phyloP scores from a whole-genome alignment of 2,797 vertebrate species.

The Channa striata region DNA sequence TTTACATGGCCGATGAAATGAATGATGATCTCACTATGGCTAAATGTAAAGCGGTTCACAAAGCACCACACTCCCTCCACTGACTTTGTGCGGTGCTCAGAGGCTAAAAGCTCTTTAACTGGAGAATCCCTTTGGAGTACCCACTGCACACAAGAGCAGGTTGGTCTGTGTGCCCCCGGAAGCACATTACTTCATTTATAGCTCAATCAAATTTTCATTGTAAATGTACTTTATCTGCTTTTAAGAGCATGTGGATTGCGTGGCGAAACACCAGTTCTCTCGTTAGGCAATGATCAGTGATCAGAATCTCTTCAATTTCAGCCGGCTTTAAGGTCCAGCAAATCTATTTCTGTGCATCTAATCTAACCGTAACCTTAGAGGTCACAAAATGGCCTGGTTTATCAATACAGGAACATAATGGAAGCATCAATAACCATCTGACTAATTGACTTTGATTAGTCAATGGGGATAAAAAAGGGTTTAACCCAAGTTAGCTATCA shows the following conservation, averaged over 20 bases:
- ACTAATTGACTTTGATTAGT: slow-evolving; percentile 50
- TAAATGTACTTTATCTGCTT: slow-evolving; percentile 33
- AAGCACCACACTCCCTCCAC: slow-evolving; percentile 9
- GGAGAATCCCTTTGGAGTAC: slow-evolving; percentile 52
- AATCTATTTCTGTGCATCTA: slow-evolving; percentile 58
- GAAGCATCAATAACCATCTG: slow-evolving; percentile 33
- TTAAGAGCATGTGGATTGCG: not conserved
- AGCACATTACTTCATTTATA: slow-evolving; percentile 27
- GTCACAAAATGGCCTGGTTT: slow-evolving; percentile 32
- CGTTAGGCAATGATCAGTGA: slow-evolving; percentile 25
- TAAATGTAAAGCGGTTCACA: not conserved
- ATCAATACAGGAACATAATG: slow-evolving; percentile 56
- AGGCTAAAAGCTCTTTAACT: slow-evolving; percentile 66
- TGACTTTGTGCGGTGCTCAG: slow-evolving; percentile 36
- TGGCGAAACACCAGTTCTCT: slow-evolving; percentile 2
- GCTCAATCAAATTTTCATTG: slow-evolving; percentile 50
- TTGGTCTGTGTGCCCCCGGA: slow-evolving; percentile 37
- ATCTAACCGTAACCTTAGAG: slow-evolving; percentile 66
- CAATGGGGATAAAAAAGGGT: slow-evolving; percentile 39
- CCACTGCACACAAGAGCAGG: slow-evolving; percentile 56
- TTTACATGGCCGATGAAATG: not conserved
- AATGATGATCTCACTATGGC: too few relatives aligned
- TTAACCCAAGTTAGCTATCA: slow-evolving; percentile 3
- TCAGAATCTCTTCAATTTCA: slow-evolving; percentile 38
- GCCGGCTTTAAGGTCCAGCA: slow-evolving; percentile 4